A percentile compares a stretch with the other conserved stretches of the same genome.
Evolutionary conservation across 2,797 vertebrate genomes (phyloP).

Genomic region (Crenichthys baileyi): DNA sequence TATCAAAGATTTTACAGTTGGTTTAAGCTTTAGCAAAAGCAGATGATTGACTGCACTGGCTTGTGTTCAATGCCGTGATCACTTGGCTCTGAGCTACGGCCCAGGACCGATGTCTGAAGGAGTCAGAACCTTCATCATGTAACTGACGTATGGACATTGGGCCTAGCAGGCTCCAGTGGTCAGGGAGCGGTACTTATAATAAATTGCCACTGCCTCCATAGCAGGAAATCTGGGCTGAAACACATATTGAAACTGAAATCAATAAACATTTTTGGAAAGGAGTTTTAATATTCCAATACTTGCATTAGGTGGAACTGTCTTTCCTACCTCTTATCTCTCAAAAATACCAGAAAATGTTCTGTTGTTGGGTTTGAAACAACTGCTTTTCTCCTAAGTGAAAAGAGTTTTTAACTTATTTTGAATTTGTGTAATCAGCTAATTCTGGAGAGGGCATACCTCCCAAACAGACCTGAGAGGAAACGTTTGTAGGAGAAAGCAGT

Average conservation of each 20-base stretch:
- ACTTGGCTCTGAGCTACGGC: not conserved
- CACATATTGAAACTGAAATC: no score
- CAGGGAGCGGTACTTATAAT: not conserved
- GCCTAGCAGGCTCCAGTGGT: no score
- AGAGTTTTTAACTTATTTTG: constrained; percentile 35
- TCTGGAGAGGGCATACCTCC: constrained; percentile 9
- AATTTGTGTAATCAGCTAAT: constrained; percentile 45
- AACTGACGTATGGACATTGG: no score
- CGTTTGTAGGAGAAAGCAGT: constrained; percentile 2
- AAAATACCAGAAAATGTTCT: not conserved
- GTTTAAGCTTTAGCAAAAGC: not conserved
- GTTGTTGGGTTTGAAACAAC: not conserved
- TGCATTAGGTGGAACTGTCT: not conserved
- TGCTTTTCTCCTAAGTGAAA: not conserved
- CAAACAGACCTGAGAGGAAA: constrained; percentile 5
- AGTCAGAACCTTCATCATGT: no score
- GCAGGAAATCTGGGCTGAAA: not conserved
- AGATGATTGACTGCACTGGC: not conserved
- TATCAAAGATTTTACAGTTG: not conserved
- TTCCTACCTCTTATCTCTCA: not conserved
- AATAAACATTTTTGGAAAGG: no score
- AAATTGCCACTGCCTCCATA: not conserved
- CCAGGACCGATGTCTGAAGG: not conserved
- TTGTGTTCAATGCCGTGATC: not conserved
- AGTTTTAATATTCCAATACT: not conserved